Percentiles rank a stretch among this genome's conserved stretches.
These are phyloP conservation scores for Rhynchonycteris naso DNA, from an alignment of 2,797 vertebrate species.

Conservation along the genomic window DNA sequence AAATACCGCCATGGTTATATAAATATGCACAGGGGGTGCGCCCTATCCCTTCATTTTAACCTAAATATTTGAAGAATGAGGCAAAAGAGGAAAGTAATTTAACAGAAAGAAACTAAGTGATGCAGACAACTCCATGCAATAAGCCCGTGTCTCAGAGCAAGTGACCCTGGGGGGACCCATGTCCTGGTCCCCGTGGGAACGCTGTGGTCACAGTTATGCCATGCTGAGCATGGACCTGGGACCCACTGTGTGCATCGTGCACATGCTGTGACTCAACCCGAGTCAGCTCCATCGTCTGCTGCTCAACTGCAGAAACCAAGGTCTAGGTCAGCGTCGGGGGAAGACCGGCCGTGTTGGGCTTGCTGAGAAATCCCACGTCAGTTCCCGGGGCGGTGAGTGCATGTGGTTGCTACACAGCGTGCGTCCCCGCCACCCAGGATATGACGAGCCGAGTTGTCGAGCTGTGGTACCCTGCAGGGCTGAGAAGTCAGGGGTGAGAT, in stretches of 20 bases:
- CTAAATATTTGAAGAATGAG: constrained; percentile 1
- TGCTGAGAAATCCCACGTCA: background rate
- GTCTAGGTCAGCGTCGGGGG: background rate
- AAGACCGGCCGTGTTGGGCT: background rate
- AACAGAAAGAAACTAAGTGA: background rate
- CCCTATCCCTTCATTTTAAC: background rate
- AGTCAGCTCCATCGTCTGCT: background rate
- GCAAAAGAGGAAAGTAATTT: background rate
- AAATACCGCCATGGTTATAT: background rate
- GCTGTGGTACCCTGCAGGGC: background rate
- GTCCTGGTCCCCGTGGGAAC: background rate
- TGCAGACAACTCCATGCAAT: background rate
- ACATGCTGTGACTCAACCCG: background rate
- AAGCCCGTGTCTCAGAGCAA: background rate
- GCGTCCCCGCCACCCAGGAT: background rate
- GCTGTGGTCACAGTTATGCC: background rate
- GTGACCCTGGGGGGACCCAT: background rate
- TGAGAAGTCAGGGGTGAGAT: background rate
- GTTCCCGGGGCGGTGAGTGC: background rate
- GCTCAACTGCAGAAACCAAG: background rate
- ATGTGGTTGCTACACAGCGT: background rate
- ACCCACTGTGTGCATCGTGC: background rate
- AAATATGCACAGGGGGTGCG: background rate
- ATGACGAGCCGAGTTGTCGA: background rate
- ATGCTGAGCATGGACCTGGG: background rate